Evolutionary conservation across 2,113 vertebrate species (phyloP).

Genomic region (Mustelus asterias): DNA sequence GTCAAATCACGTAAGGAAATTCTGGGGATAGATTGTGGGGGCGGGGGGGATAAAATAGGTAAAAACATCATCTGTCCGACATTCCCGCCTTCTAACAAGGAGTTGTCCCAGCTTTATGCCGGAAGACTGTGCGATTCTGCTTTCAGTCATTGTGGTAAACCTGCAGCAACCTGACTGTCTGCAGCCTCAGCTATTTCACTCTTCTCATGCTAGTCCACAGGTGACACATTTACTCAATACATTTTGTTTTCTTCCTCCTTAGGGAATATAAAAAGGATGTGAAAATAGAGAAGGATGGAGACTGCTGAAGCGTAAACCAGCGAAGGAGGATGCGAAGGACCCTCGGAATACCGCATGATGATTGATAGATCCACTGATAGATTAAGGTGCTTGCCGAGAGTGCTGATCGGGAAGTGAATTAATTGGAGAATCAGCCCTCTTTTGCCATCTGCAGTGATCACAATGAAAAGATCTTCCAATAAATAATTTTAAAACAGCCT

Average conservation of each 20-base stretch:
- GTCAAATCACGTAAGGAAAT: neutral
- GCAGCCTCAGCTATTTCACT: neutral
- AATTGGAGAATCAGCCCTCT: neutral
- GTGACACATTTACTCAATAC: neutral
- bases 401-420: neutral
- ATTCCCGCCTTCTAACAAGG: neutral
- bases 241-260: neutral
- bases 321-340: neutral
- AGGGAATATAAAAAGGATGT: neutral
- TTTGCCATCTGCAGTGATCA: neutral
- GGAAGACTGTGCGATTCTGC: neutral
- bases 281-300: neutral
- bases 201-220: neutral
- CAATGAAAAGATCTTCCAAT: neutral
- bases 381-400: neutral
- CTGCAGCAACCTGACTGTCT: neutral
- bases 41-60: neutral
- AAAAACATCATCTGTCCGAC: neutral
- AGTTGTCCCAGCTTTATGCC: neutral
- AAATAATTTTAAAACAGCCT: neutral
- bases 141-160: too few species aligned
- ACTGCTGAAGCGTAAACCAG: neutral
- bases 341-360: neutral
- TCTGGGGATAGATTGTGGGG: neutral
- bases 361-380: neutral